Evolutionary conservation across 2,888 invertebrate genomes (phyloP).

Genomic region (Hanleya hanleyi): DNA sequence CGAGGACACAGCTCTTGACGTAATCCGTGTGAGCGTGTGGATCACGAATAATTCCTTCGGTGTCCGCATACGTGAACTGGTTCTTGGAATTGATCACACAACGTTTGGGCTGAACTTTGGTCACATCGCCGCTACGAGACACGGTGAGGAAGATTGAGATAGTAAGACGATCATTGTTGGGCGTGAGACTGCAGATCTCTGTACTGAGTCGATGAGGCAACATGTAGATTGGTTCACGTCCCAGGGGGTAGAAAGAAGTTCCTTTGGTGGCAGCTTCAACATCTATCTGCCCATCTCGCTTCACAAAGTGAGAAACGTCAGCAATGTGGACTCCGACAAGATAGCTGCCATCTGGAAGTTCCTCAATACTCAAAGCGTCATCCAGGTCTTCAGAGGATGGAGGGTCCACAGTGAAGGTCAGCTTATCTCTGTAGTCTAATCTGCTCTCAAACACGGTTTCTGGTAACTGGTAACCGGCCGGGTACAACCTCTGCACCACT

Average conservation of each 20-base stretch:
- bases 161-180: slow-evolving; percentile 49
- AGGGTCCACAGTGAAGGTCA: slow-evolving; percentile 55
- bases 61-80: slow-evolving; percentile 51
- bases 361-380: slow-evolving; percentile 58
- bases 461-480: slow-evolving; percentile 40
- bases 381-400: slow-evolving; percentile 39
- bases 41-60: slow-evolving; percentile 56
- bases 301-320: slow-evolving; percentile 59
- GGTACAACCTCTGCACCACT: slow-evolving; percentile 46
- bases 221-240: slow-evolving; percentile 49
- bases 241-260: slow-evolving; percentile 49
- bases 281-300: slow-evolving; percentile 54
- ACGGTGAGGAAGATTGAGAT: slow-evolving; percentile 60
- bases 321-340: slow-evolving; percentile 62
- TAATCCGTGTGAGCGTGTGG: slow-evolving; percentile 49
- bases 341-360: slow-evolving; percentile 47
- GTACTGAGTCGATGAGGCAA: slow-evolving; percentile 50
- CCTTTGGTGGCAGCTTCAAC: slow-evolving; percentile 47
- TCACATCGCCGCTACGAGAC: slow-evolving; percentile 47
- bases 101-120: slow-evolving; percentile 42
- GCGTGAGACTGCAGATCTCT: slow-evolving; percentile 54
- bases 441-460: slow-evolving; percentile 38
- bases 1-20: slow-evolving; percentile 51
- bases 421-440: slow-evolving; percentile 43
- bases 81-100: slow-evolving; percentile 57